Base-by-base conservation (phyloP, 1,140 invertebrate species). In the Antheraea mylitta region DNA sequence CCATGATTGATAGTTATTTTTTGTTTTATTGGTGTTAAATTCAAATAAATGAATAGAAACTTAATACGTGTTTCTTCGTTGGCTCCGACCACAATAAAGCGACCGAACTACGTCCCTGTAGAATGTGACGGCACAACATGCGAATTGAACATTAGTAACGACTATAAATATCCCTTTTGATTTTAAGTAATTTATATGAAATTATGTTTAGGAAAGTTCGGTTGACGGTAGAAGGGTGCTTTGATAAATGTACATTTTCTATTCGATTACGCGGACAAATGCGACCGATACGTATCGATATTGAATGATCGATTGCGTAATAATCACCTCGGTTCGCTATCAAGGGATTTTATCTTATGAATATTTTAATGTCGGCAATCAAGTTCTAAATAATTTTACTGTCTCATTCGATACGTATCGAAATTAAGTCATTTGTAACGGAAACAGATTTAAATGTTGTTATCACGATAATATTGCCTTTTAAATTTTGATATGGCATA, bases 141-240 rank as follows among this genome's bases (percentile, higher is more conserved):
- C 87, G 75, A 90, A 89, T 85, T 78, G 72, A 67, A 76, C 86
- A 90, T 90, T 90, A 90, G 82, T 70, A 77, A 70, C 64, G 68
- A 68, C 74, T 71, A 74, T 82, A 85, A 53, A 86, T 87, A 85
- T 85, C 81, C 85, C 82, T 86, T 87, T 87, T 86, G 86, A 85
- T 90, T 90, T 90, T 85, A 89, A 89, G 85, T 86, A 90, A 90
- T 90, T 90, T 87, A 84, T 84, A 87, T 81, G 78, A 86, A 86
- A 80, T 87, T 89, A 83, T 72, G 82, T 74, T 69, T 78, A 79
- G 82, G 79, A 82, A 81, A 85, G 70, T 79, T 77, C 64, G 38
- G 67, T 70, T 63, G 68, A 38, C n/a, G 38, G 18, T 30, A 18
- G 30, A 66, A 59, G 65, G 30, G 22, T 38, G 48, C 53, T 58